These are phyloP conservation scores for Abscondita cerata DNA, from an alignment of 2,888 invertebrate species.

Conservation along the genomic window DNA sequence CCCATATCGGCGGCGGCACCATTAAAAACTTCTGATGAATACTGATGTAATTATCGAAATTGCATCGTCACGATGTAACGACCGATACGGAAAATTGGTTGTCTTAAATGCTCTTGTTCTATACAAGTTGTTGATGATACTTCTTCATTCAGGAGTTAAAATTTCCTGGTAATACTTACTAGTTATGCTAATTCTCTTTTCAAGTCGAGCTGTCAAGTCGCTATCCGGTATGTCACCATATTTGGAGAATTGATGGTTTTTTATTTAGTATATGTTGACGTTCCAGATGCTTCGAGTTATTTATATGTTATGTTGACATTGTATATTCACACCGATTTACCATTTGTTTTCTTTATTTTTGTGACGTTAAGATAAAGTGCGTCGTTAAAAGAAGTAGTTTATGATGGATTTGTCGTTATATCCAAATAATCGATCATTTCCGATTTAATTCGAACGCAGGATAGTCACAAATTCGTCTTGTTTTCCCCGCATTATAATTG, in stretches of 20 bases:
- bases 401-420: too few relatives aligned
- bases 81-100: background rate
- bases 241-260: constrained; percentile 24
- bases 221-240: constrained; percentile 16
- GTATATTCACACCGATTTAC: constrained; percentile 19
- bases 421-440: too few relatives aligned
- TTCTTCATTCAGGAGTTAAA: too few relatives aligned
- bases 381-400: too few relatives aligned
- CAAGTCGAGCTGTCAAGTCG: constrained; percentile 16
- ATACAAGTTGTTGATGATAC: too few relatives aligned
- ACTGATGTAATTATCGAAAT: constrained; percentile 1
- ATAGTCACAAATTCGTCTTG: too few relatives aligned
- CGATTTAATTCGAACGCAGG: too few relatives aligned
- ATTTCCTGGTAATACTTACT: too few relatives aligned
- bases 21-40: constrained; percentile 1
- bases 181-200: constrained; percentile 25
- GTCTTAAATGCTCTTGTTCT: background rate
- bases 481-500: too few relatives aligned
- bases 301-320: constrained; percentile 18
- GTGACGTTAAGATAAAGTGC: background rate
- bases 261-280: constrained; percentile 19
- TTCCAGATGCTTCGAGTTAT: constrained; percentile 23
- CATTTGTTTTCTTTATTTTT: background rate
- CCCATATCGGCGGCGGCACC: background rate
- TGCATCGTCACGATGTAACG: background rate